These are phyloP conservation scores for Nomada ferruginata DNA, from an alignment of 2,888 invertebrate genomes.

Conservation along the genomic window DNA sequence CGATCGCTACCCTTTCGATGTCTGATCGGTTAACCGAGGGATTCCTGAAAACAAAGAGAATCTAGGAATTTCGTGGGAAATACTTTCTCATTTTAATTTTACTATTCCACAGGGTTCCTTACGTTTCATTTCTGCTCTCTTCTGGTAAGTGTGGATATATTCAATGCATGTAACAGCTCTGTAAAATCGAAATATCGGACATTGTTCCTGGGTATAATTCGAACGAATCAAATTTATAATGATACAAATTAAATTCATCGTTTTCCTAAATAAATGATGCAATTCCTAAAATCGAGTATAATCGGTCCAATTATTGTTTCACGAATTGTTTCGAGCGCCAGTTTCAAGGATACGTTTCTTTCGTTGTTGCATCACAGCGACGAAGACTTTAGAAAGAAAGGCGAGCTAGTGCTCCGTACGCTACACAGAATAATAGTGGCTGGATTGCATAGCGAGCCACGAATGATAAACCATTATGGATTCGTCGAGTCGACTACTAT, in stretches of 20 bases:
- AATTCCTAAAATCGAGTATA: background rate
- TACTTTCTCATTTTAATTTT: background rate
- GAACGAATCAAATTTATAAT: too few species aligned
- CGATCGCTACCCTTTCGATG: background rate
- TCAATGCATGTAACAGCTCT: too few species aligned
- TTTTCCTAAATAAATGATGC: background rate
- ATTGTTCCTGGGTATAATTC: too few species aligned
- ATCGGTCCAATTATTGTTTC: too few species aligned
- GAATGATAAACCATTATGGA: background rate
- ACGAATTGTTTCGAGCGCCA: background rate
- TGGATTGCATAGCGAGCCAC: conserved; percentile 11
- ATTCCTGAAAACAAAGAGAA: conserved; percentile 30
- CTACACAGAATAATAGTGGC: conserved; percentile 29
- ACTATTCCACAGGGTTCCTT: too few species aligned
- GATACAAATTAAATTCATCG: background rate
- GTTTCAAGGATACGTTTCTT: conserved; percentile 51
- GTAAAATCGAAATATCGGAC: too few species aligned
- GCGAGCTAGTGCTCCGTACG: conserved; percentile 28
- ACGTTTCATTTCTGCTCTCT: too few species aligned
- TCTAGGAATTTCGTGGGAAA: background rate
- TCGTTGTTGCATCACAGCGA: conserved; percentile 24
- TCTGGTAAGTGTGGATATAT: too few species aligned
- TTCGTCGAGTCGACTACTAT: conserved; percentile 8
- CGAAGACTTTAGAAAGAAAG: conserved; percentile 34
- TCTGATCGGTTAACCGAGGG: background rate